Percentiles rank a stretch among this genome's conserved stretches.
These are phyloP conservation scores for Megalopta genalis DNA, from an alignment of 1,140 invertebrate species.

Conservation along the genomic window DNA sequence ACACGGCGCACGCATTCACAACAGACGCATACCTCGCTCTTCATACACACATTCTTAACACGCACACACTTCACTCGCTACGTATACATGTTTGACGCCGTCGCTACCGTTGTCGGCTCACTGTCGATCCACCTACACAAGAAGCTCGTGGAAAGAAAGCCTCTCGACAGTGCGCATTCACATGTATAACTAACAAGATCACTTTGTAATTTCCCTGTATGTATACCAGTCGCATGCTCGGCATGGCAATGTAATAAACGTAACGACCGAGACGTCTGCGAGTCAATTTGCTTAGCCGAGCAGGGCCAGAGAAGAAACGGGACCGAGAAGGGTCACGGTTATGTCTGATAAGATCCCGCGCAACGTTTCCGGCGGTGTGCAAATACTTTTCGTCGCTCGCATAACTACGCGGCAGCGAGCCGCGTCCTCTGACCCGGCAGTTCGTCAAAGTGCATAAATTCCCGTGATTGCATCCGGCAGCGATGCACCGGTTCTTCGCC, in stretches of 20 bases:
- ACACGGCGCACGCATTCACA: too few species aligned
- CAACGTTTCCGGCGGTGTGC: slow-evolving; percentile 23
- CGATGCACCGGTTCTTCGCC: slow-evolving; percentile 49
- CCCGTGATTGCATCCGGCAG: slow-evolving; percentile 62
- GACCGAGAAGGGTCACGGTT: slow-evolving; percentile 2
- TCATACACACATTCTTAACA: too few species aligned
- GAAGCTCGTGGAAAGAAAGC: too few species aligned
- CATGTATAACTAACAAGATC: slow-evolving; percentile 25
- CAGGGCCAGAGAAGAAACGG: background rate
- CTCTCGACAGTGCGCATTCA: background rate
- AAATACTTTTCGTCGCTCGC: slow-evolving; percentile 60
- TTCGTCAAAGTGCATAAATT: slow-evolving; percentile 73
- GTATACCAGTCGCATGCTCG: slow-evolving; percentile 19
- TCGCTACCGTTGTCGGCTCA: too few species aligned
- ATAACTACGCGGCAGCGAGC: background rate
- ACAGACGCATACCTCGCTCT: too few species aligned
- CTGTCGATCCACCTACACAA: too few species aligned
- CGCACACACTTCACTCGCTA: too few species aligned
- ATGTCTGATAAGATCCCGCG: slow-evolving; percentile 40
- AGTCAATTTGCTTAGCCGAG: slow-evolving; percentile 32
- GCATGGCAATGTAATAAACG: slow-evolving; percentile 52
- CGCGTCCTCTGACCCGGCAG: slow-evolving; percentile 35
- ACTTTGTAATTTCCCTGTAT: slow-evolving; percentile 24
- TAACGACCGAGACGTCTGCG: slow-evolving; percentile 40
- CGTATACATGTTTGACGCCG: too few species aligned